Percentiles rank a stretch among this genome's conserved stretches.
phyloP scores from a whole-genome alignment of 92 coral and sea anemone genomes.

The Porites evermanni region DNA sequence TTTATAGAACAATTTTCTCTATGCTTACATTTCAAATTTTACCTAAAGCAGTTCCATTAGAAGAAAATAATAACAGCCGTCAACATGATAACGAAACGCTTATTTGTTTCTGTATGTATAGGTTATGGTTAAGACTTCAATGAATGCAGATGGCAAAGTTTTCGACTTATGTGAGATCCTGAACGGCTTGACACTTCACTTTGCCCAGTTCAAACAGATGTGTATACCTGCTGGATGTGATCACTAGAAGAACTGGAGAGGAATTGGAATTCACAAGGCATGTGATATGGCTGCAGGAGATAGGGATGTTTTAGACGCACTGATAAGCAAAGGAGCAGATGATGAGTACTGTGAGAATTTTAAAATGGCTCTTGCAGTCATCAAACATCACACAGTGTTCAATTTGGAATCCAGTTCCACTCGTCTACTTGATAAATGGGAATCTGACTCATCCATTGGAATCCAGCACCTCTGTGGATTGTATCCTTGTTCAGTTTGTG shows the following conservation, averaged over 20 bases:
- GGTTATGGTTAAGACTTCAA: conserved; percentile 10
- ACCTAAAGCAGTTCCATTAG: no score
- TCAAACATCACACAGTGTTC: conserved; percentile 62
- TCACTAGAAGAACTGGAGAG: background rate
- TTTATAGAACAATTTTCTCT: no score
- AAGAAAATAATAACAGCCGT: no score
- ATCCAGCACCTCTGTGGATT: conserved; percentile 49
- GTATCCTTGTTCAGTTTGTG: conserved; percentile 50
- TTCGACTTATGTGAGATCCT: background rate
- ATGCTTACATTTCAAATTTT: no score
- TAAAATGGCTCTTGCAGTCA: conserved; percentile 47
- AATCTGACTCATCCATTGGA: conserved; percentile 36
- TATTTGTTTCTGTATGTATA: background rate
- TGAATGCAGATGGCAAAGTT: conserved; percentile 6
- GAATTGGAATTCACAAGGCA: no score
- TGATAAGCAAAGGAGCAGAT: conserved; percentile 23
- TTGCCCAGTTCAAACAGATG: background rate
- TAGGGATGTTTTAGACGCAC: conserved; percentile 36
- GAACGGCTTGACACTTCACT: background rate
- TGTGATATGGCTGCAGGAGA: conserved; percentile 29
- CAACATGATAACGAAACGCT: no score
- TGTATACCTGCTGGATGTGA: conserved; percentile 17
- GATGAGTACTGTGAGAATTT: conserved; percentile 38
- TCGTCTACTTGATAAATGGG: conserved; percentile 43
- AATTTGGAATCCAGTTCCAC: conserved; percentile 27